Evolutionary conservation across 2,888 invertebrate species (phyloP), one percentile per base, ranked within the genome.

Genomic region (Dugesia japonica): DNA sequence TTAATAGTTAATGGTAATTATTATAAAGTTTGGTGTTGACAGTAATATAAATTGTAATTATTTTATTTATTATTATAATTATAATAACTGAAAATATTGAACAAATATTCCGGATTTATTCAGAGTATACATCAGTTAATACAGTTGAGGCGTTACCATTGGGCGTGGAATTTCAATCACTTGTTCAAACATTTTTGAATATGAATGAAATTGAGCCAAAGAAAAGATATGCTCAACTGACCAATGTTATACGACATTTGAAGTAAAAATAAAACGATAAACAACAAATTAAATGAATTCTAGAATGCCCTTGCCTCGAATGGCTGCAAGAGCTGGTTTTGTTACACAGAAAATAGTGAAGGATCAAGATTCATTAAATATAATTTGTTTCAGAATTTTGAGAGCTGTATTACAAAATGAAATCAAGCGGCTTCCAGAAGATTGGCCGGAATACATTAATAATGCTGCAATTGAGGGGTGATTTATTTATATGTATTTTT

Each of bases 381-480:
- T 33, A 23, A n/a, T 31, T 17, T 73, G 74, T 26, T 73, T 31
- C 26, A n/a, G 38, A 26, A 38, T 73, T 17, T 33, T 73, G 31
- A 7, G 74, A 1, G 74, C 74, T 33, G 33, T 73, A 23, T n/a
- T 73, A n/a, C 74, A 73, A 31, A 73, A 73, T 26, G 74, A 73
- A 38, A 73, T 73, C n/a, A 31, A 33, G n/a, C 74, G 74, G 7
- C 74, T 73, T 33, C 74, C 74, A 20, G 20, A n/a, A 17, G 74
- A 73, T 26, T 73, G 74, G 74, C 15, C 31, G 1, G 74, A 73
- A 38, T 26, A 73, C 13, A 20, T 73, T n/a, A 31, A 73, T 9
- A 73, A 73, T 26, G 42, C 74, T 1, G 56, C 56, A 4, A 56
- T 56, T 23, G 56, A 56, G 17, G 56, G 20, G 56, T 56, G 13